Evolutionary conservation across 2,797 vertebrate species (phyloP).

Genomic region (Ctenopoma kingsleyae): DNA sequence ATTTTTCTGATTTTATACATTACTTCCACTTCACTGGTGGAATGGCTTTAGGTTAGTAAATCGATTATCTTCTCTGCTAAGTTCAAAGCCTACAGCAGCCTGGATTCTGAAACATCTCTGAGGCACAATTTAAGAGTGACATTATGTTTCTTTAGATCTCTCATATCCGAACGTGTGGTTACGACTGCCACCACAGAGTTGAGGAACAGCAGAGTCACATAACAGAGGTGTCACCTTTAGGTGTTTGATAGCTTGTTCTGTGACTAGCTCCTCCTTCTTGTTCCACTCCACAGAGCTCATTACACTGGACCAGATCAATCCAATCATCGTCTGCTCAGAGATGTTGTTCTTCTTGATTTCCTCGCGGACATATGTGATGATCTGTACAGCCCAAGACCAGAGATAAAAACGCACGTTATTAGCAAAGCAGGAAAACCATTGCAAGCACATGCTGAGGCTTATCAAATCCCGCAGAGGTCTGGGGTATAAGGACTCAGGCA

Average conservation of each 20-base stretch:
- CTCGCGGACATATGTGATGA: constrained; percentile 90
- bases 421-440: constrained; percentile 14
- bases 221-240: constrained; percentile 88
- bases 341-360: constrained; percentile 96
- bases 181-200: not conserved
- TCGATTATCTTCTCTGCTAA: constrained; percentile 17
- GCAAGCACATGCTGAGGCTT: not conserved
- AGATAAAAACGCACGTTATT: constrained; percentile 22
- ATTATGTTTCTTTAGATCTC: constrained; percentile 5
- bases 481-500: constrained; percentile 15
- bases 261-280: constrained; percentile 96
- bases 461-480: constrained; percentile 28
- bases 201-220: not conserved
- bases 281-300: constrained; percentile 97
- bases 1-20: constrained; percentile 10
- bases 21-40: constrained; percentile 14
- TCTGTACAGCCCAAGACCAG: constrained; percentile 75
- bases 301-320: constrained; percentile 92
- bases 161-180: not conserved
- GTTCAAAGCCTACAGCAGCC: constrained; percentile 33
- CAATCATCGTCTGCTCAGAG: constrained; percentile 92
- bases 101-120: constrained; percentile 4
- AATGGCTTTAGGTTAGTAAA: constrained; percentile 28
- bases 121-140: constrained; percentile 18
- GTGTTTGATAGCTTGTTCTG: constrained; percentile 98